Base-by-base conservation (phyloP, 2,113 vertebrate species). In the Colossoma macropomum region DNA sequence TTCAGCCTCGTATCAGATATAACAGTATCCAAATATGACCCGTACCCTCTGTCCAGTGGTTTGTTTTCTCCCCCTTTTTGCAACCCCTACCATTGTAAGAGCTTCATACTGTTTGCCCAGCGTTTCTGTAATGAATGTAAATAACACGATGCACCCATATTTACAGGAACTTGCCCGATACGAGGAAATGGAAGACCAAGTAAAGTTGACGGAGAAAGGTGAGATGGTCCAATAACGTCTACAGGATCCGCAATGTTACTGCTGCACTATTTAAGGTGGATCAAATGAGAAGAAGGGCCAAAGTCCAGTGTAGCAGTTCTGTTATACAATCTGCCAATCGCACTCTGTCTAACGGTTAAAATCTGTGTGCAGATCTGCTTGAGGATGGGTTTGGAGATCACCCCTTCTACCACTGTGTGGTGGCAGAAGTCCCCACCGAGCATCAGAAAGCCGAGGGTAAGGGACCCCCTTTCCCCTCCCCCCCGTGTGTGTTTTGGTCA, bases 131-230 rank as follows among this genome's bases (percentile, higher is more conserved):
- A 69, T 38, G 11, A 19, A 41, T 21, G 3, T 45, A 4, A 41
- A 59, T 28, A 38, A 30, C 54, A 54, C n/a, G 62, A 17, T 69
- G 4, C 9, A 1, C 27, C 16, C 70, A 83, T 45, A 21, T 73
- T 89, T 69, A 15, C 12, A 94, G 94, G 93, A 94, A 92, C 92
- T 94, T 87, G 94, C 94, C 19, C 94, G 93, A 87, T 93, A 90
- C 87, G 93, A 94, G 82, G 90, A 95, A 52, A 95, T 94, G 93
- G 94, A 94, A 66, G 90, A 94, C 12, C 91, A 94, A 85, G 94
- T 94, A 48, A 50, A 92, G 45, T 86, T 95, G 66, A 94, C 92
- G 3, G 93, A 95, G 75, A 93, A 93, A 92, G 93, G 93, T 94
- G 34, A 68, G 23, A 34, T 3, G 73, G 48, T 38, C 8, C 1